These are phyloP conservation scores for Hydrotaea diabolus DNA, from an alignment of 2,888 invertebrate genomes.

Conservation along the genomic window DNA sequence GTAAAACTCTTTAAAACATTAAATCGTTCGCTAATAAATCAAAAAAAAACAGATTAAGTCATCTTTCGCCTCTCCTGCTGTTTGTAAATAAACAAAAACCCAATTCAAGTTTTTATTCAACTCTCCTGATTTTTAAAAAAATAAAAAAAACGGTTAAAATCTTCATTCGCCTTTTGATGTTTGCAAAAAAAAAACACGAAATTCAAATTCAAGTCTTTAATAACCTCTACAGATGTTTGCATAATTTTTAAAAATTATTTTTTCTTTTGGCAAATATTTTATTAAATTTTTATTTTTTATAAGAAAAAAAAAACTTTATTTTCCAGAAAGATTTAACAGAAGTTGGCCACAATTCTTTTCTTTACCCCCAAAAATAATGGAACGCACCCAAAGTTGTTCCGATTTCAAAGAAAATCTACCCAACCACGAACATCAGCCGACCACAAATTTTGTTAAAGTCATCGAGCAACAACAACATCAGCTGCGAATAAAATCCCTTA, in stretches of 20 bases:
- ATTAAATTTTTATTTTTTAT: no score
- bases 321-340: not conserved
- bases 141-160: no score
- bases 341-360: not conserved
- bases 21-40: not conserved
- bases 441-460: conserved; percentile 52
- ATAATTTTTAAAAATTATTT: not conserved
- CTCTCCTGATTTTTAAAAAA: not conserved
- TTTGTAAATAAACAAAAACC: no score
- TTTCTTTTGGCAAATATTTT: no score
- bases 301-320: not conserved
- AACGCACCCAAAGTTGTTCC: conserved; percentile 49
- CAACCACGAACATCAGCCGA: not conserved
- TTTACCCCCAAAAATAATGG: conserved; percentile 43
- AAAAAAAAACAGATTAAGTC: not conserved
- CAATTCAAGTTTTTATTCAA: not conserved
- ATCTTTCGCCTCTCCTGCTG: not conserved
- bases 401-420: conserved; percentile 55
- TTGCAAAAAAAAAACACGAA: not conserved
- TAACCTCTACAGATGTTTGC: not conserved
- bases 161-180: no score
- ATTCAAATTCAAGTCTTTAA: not conserved
- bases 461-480: conserved; percentile 53
- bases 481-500: conserved; percentile 10
- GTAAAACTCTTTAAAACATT: no score